Percentiles rank a stretch among this genome's conserved stretches.
Conservation (phyloP, 2,113 vertebrate genomes). For the Etia nguti region DNA sequence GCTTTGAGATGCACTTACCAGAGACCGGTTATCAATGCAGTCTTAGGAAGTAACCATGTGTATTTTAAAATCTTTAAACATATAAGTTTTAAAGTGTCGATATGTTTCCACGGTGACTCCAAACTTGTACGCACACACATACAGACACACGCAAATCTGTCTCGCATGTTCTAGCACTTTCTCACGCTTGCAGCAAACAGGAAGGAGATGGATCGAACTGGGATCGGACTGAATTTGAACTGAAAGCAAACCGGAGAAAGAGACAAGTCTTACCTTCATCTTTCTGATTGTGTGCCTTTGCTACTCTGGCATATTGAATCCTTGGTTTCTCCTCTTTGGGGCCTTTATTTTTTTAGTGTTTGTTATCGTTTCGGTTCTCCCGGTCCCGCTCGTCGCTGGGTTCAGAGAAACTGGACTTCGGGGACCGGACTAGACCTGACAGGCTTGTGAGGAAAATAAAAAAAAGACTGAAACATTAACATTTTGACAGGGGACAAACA, state of each 20-base stretch:
- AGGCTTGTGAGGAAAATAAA: not conserved
- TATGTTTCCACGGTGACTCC: constrained; percentile 36
- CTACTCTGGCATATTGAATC: constrained; percentile 45
- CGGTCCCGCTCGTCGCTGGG: not conserved
- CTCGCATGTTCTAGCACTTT: constrained; percentile 56
- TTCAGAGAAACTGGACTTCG: constrained; percentile 3
- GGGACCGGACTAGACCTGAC: not conserved
- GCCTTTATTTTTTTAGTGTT: not conserved
- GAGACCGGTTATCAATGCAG: constrained; percentile 41
- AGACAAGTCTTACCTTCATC: constrained; percentile 17
- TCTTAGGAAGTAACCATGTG: constrained; percentile 22
- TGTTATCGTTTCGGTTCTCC: not conserved
- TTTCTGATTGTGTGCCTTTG: constrained; percentile 62
- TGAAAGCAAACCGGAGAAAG: not conserved
- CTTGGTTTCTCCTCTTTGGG: constrained; percentile 17
- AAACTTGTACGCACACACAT: not conserved
- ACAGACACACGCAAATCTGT: constrained; percentile 10
- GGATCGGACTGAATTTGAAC: not conserved
- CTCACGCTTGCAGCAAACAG: constrained; percentile 18
- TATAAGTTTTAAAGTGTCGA: constrained; percentile 26
- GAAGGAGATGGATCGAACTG: constrained; percentile 2
- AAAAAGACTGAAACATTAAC: not conserved
- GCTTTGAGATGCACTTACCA: constrained; percentile 56
- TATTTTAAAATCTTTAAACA: constrained; percentile 32
- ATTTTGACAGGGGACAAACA: not conserved